A percentile compares a stretch with the other conserved stretches of the same genome.
These are phyloP conservation scores for Microtus richardsoni DNA, from an alignment of 2,113 vertebrate species.

Conservation along the genomic window DNA sequence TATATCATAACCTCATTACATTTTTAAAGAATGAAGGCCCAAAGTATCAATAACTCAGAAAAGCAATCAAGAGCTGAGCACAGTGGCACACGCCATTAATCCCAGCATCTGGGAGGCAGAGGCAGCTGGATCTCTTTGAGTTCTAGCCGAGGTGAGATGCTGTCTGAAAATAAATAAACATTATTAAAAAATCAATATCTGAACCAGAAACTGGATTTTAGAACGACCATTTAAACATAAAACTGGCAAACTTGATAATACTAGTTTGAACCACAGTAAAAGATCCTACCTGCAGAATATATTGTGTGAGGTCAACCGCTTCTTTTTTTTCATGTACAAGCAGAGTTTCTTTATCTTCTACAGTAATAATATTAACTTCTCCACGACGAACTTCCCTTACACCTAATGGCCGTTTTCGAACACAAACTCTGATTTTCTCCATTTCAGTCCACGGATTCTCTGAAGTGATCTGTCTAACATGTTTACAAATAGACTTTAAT, in stretches of 20 bases:
- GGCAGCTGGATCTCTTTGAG: neutral
- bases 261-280: conserved; percentile 22
- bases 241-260: conserved; percentile 18
- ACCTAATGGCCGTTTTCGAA: conserved; percentile 93
- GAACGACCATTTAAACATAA: conserved; percentile 47
- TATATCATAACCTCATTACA: neutral
- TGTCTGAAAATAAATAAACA: neutral
- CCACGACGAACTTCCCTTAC: conserved; percentile 87
- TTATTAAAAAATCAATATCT: neutral
- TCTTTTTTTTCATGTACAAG: conserved; percentile 93
- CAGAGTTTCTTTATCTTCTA: conserved; percentile 89
- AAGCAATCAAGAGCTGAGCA: neutral
- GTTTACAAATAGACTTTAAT: conserved; percentile 54
- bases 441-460: conserved; percentile 85
- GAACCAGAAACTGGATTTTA: conserved; percentile 56
- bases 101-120: neutral
- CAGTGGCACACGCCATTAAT: too few species aligned
- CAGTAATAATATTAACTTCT: conserved; percentile 91
- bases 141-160: neutral
- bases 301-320: conserved; percentile 93
- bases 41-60: conserved; percentile 49
- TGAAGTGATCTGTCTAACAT: conserved; percentile 80
- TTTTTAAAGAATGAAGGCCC: conserved; percentile 32
- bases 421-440: conserved; percentile 93
- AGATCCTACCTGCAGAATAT: conserved; percentile 91